Evolutionary conservation across 2,113 vertebrate species (phyloP), one percentile per base, ranked within the genome.

Genomic region (Craseonycteris thonglongyai): DNA sequence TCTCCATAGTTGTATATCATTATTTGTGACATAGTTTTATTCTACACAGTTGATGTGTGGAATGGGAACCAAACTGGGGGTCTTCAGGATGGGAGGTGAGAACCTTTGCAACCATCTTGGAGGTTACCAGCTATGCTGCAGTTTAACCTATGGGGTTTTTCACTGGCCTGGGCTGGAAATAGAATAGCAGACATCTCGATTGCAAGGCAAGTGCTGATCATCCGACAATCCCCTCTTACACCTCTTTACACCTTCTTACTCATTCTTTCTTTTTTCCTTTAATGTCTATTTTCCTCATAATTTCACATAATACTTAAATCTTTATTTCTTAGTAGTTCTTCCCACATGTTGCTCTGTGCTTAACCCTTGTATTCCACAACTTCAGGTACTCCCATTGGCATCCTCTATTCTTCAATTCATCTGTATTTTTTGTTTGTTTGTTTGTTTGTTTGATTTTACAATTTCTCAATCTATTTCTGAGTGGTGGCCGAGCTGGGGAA

Each of bases 241-340:
- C 21, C 15, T 56, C 1, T 54, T 54, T 18, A 75, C 1, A 40
- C 1, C 24, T 56, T 71, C n/a, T 83, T 42, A 6, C 61, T 56
- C 5, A 28, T 35, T 21, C 30, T 87, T 88, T 59, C 7, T 16
- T 92, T 47, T 72, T 13, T 3, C 2, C 11, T 63, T 6, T 18
- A 78, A 54, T 2, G 56, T 3, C 4, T 40, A 28, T 56, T 30
- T 7, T 0, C 3, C 6, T n/a, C 33, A 63, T 21, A 58, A 2
- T 56, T 5, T 83, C 49, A 83, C 7, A 11, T 42, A 69, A 69
- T 45, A 75, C 3, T n/a, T 84, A 6, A 1, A 49, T 42, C 82
- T 86, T 59, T 26, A 56, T n/a, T 11, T 86, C 6, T 18, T 21
- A 19, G 13, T 92, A 35, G 5, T 56, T 61, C 63, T 89, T 92